Conservation (phyloP, 2,888 invertebrate species). For the Scaptomyza cyrtandrae region DNA sequence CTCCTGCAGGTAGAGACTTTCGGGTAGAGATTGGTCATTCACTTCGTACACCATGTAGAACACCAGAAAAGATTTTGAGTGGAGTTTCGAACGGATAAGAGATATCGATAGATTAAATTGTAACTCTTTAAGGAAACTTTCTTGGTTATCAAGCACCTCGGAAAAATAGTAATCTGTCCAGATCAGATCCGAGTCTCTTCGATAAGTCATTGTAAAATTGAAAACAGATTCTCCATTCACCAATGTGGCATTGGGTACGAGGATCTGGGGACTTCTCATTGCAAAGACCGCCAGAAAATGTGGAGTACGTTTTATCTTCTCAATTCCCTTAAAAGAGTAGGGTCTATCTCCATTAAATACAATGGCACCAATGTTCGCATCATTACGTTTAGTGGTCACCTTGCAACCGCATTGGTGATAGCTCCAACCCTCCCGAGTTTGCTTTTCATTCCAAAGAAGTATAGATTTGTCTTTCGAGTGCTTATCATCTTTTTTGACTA, state of each 20-base stretch:
- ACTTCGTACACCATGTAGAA: conserved; percentile 58
- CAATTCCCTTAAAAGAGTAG: conserved; percentile 2
- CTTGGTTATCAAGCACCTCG: background rate
- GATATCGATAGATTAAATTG: background rate
- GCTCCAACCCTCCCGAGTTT: background rate
- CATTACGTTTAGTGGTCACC: conserved; percentile 14
- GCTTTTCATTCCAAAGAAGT: conserved; percentile 7
- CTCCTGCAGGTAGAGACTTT: conserved; percentile 53
- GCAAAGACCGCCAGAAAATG: conserved; percentile 19
- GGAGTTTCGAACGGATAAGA: background rate
- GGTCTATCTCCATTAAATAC: conserved; percentile 15
- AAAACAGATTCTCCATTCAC: conserved; percentile 9
- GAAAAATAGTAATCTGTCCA: conserved; percentile 49
- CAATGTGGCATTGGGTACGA: background rate
- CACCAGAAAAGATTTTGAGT: conserved; percentile 21
- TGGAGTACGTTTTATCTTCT: background rate
- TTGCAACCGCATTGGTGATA: conserved; percentile 17
- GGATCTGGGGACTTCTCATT: conserved; percentile 10
- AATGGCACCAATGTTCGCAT: conserved; percentile 3
- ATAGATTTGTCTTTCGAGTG: background rate
- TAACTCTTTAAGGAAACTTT: background rate
- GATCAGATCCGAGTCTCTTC: conserved; percentile 54
- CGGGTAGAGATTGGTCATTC: conserved; percentile 14
- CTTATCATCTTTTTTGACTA: background rate
- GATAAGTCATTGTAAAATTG: conserved; percentile 67